Evolutionary conservation across 2,888 invertebrate genomes (phyloP).

Genomic region (Drosophila kanekoi): DNA sequence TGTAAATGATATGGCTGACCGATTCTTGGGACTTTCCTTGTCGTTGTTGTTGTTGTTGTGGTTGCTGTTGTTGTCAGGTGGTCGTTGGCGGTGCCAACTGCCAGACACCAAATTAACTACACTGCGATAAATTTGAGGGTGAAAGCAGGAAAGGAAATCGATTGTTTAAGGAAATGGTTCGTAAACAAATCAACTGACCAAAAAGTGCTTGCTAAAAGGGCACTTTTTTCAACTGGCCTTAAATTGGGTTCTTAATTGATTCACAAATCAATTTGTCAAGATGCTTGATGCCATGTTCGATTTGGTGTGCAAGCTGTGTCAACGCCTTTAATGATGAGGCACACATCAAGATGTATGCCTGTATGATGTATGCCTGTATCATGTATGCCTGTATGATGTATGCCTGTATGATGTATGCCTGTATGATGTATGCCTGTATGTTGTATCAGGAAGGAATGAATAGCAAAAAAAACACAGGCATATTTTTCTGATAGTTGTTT

Average conservation of each 20-base stretch:
- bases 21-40: constrained; percentile 60
- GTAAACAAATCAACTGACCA: constrained; percentile 46
- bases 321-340: too few species aligned
- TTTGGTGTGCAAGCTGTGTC: not conserved
- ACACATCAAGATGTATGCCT: too few species aligned
- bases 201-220: not conserved
- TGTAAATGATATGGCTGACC: constrained; percentile 70
- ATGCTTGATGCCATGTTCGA: constrained; percentile 11
- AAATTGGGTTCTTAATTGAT: constrained; percentile 7
- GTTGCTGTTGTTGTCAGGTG: constrained; percentile 44
- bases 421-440: too few species aligned
- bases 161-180: constrained; percentile 45
- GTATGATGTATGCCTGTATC: too few species aligned
- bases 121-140: constrained; percentile 9
- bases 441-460: too few species aligned
- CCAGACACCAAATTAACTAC: constrained; percentile 41
- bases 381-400: too few species aligned
- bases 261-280: constrained; percentile 27
- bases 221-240: not conserved
- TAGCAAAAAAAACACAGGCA: too few species aligned
- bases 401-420: too few species aligned
- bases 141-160: constrained; percentile 22
- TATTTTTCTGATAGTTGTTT: too few species aligned
- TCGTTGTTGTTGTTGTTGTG: constrained; percentile 12
- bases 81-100: constrained; percentile 40